phyloP scores from a whole-genome alignment of 2,888 invertebrate genomes.

The Amiota mariae region DNA sequence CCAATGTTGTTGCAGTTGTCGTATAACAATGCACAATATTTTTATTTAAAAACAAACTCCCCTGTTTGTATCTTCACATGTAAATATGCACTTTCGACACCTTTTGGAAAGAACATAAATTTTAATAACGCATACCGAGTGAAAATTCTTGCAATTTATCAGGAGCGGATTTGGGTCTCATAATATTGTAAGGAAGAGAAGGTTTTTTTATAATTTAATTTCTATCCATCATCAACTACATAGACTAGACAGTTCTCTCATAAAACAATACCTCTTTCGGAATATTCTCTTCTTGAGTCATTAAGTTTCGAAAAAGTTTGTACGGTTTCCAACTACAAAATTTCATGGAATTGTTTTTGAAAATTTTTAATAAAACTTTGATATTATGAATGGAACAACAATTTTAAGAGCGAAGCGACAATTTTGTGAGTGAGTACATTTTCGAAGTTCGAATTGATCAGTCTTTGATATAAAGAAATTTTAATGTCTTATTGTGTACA shows the following conservation, averaged over 20 bases:
- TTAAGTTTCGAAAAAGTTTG: no score
- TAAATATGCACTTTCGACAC: constrained; percentile 50
- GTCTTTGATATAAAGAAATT: no score
- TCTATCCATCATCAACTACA: not conserved
- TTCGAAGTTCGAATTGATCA: no score
- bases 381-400: no score
- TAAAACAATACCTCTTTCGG: no score
- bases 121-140: constrained; percentile 60
- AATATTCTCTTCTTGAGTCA: no score
- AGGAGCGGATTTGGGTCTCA: not conserved
- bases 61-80: not conserved
- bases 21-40: not conserved
- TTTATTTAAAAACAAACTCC: not conserved
- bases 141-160: constrained; percentile 46
- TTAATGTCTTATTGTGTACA: no score
- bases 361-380: no score
- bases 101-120: constrained; percentile 57
- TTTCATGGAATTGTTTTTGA: no score
- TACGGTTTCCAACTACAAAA: no score
- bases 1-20: not conserved
- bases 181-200: not conserved
- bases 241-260: not conserved
- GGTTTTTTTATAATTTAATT: not conserved
- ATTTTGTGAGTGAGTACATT: no score
- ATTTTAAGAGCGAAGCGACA: no score